Percentiles rank a stretch among this genome's conserved stretches.
These are phyloP conservation scores for Tiliqua scincoides DNA, from an alignment of 2,113 vertebrate species.

Conservation along the genomic window DNA sequence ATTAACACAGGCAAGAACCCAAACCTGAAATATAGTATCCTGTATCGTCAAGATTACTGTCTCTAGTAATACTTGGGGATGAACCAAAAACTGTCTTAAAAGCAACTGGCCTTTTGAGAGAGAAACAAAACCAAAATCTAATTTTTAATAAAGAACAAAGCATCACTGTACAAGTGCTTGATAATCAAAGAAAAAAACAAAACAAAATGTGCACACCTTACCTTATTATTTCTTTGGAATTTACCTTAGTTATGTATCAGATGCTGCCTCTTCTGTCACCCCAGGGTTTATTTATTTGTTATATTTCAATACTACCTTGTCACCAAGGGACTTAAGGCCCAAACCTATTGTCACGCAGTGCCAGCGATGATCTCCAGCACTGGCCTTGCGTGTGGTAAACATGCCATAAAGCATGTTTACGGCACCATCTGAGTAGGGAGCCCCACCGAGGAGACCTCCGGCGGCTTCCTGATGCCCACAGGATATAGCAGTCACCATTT, in stretches of 20 bases:
- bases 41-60: background rate
- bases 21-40: background rate
- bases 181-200: background rate
- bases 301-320: no score
- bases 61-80: background rate
- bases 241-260: background rate
- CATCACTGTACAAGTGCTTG: background rate
- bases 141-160: background rate
- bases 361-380: no score
- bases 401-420: no score
- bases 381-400: no score
- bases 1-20: background rate
- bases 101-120: background rate
- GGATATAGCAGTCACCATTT: no score
- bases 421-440: no score
- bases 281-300: background rate
- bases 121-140: background rate
- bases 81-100: background rate
- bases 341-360: no score
- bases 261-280: background rate
- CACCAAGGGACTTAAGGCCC: no score
- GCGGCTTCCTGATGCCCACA: no score
- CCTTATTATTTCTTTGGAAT: background rate
- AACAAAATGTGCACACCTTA: background rate
- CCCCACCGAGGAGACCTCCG: no score